Percentiles rank a stretch among this genome's conserved stretches.
phyloP scores from a whole-genome alignment of 2,888 invertebrate species.

The Eupeodes luniger region DNA sequence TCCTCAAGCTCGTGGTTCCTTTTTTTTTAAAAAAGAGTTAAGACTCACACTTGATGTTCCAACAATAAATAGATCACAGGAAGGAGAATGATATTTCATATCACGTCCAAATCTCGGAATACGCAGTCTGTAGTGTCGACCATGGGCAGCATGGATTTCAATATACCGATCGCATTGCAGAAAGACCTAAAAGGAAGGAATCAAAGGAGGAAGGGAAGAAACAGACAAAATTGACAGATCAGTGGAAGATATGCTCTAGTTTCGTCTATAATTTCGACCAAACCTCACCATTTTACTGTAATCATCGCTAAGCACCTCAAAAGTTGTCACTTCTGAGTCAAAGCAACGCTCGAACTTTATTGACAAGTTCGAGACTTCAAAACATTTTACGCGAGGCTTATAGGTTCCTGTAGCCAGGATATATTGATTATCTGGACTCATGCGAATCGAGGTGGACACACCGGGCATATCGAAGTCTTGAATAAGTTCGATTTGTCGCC shows the following conservation, averaged over 20 bases:
- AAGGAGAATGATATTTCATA: constrained; percentile 94
- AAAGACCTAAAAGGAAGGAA: constrained; percentile 84
- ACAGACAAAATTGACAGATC: background rate
- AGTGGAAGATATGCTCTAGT: constrained; percentile 35
- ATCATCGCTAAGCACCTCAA: constrained; percentile 96
- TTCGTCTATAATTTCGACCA: constrained; percentile 63
- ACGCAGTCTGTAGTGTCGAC: constrained; percentile 94
- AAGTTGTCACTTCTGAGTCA: constrained; percentile 97
- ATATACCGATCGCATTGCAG: constrained; percentile 95
- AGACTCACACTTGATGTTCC: constrained; percentile 91
- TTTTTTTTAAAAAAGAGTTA: too few relatives aligned
- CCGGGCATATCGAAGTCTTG: constrained; percentile 99
- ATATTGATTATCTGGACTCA: constrained; percentile 96
- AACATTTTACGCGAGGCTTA: constrained; percentile 98
- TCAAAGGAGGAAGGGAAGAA: background rate
- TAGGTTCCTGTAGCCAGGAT: constrained; percentile 97
- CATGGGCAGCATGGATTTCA: constrained; percentile 97
- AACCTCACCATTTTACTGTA: constrained; percentile 91
- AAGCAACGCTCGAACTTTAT: constrained; percentile 99
- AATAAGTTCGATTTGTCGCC: constrained; percentile 96
- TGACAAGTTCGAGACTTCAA: constrained; percentile 97
- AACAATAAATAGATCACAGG: constrained; percentile 96
- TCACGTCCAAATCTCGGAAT: constrained; percentile 98
- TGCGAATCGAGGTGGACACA: constrained; percentile 92
- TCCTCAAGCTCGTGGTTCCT: background rate